phyloP scores from a whole-genome alignment of 2,797 vertebrate genomes.

The Enteromius anoplus region DNA sequence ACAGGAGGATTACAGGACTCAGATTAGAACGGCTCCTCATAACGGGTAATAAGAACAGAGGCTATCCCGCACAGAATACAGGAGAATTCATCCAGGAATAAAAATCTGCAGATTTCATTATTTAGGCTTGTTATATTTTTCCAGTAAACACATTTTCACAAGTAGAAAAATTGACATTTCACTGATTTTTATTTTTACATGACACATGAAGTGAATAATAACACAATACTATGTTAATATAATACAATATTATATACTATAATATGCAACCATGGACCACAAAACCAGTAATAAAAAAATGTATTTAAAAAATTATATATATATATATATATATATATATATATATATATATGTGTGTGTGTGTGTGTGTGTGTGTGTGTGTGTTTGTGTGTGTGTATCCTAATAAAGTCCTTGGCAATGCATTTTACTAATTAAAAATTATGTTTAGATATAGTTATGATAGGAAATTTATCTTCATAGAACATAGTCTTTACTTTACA shows the following conservation, averaged over 20 bases:
- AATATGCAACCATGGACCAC: too few relatives aligned
- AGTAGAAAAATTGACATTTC: background rate
- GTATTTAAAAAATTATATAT: too few relatives aligned
- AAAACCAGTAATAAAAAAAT: too few relatives aligned
- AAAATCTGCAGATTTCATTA: background rate
- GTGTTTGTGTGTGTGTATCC: too few relatives aligned
- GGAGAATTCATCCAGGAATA: constrained; percentile 6
- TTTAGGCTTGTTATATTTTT: background rate
- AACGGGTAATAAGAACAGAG: constrained; percentile 65
- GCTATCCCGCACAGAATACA: background rate
- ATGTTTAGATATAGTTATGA: too few relatives aligned
- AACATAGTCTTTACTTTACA: too few relatives aligned
- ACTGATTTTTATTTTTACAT: background rate
- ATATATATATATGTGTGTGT: too few relatives aligned
- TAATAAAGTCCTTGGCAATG: too few relatives aligned
- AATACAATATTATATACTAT: background rate
- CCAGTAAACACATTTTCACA: background rate
- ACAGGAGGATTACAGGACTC: constrained; percentile 75
- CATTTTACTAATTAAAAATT: too few relatives aligned
- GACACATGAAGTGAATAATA: background rate
- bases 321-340: too few relatives aligned
- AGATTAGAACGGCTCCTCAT: constrained; percentile 76
- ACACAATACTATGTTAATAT: background rate
- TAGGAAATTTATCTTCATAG: too few relatives aligned
- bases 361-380: too few relatives aligned